Base-by-base conservation (phyloP, 1,140 invertebrate species). In the Meteorus sp. region DNA sequence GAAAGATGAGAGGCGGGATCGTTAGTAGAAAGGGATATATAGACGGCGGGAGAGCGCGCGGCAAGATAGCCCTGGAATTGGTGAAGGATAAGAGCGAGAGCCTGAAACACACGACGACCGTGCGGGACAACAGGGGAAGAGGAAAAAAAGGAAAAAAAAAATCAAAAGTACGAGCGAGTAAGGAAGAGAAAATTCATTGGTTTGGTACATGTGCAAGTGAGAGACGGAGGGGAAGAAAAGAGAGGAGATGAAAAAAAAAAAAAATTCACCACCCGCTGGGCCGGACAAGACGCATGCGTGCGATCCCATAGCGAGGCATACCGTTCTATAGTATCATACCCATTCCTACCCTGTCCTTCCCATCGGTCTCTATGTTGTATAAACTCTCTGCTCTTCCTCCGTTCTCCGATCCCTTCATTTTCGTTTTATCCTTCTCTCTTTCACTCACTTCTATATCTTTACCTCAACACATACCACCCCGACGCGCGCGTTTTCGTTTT, bases 261-360 rank as follows among this genome's bases (percentile, higher is more conserved):
- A 64, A 45, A 35, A 60, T 67, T 64, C 60, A 65, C 74, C 74
- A 73, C 75, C 74, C 74, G 73, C 73, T 75, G 74, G 68, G 73
- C 47, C 56, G 62, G 66, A 70, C 68, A 68, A 73, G 71, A 69
- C 68, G 70, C 68, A 69, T 70, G 67, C 68, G 67, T 73, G 69
- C 69, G 68, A 76, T 77, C 67, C 67, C 67, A 67, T 71, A 54
- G 65, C 59, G 61, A 59, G 67, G 66, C 66, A 63, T 71, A 59
- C 63, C 68, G 33, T 64, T 48, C 48, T 56, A 59, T 54, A 52
- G 54, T 63, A 47, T 37, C 39, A 60, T 50, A 44, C 58, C 22
- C 57, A 31, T 56, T 47, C 52, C 44, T 29, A 44, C 51, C 50
- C 39, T 59, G 53, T 56, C 52, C 52, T 29, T 51, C 35, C 17